Conservation (phyloP, 2,113 vertebrate species). For the Tichodroma muraria region DNA sequence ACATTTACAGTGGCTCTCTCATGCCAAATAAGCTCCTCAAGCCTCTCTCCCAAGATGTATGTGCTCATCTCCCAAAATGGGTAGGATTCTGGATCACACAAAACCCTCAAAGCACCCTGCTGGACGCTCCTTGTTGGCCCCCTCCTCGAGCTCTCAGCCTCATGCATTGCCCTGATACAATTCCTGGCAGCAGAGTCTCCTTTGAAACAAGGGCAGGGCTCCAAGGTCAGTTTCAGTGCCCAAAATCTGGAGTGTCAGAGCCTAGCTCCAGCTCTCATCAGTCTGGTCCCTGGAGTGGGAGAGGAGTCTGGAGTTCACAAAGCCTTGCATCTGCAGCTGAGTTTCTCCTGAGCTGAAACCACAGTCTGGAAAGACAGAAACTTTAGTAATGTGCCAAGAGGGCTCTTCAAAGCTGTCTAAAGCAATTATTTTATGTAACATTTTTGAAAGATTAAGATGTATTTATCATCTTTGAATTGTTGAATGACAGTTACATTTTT, state of each 20-base stretch:
- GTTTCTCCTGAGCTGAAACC: neutral
- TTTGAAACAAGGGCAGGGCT: neutral
- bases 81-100: neutral
- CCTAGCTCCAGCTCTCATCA: neutral
- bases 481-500: neutral
- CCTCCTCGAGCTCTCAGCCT: neutral
- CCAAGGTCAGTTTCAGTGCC: rapidly evolving
- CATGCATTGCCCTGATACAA: rapidly evolving
- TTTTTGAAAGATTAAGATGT: neutral
- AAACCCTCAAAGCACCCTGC: rapidly evolving
- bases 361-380: neutral
- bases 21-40: neutral
- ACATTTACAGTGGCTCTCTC: neutral
- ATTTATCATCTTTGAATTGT: neutral
- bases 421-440: neutral
- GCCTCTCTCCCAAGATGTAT: too few species aligned
- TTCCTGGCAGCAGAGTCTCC: neutral
- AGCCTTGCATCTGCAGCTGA: neutral
- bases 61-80: too few species aligned
- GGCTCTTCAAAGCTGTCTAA: neutral
- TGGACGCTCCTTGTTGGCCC: neutral
- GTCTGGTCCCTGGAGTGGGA: neutral
- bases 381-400: neutral
- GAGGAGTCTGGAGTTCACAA: neutral
- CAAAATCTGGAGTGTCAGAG: neutral